Conservation (phyloP, 2,888 invertebrate species). For the Alcis repandata region DNA sequence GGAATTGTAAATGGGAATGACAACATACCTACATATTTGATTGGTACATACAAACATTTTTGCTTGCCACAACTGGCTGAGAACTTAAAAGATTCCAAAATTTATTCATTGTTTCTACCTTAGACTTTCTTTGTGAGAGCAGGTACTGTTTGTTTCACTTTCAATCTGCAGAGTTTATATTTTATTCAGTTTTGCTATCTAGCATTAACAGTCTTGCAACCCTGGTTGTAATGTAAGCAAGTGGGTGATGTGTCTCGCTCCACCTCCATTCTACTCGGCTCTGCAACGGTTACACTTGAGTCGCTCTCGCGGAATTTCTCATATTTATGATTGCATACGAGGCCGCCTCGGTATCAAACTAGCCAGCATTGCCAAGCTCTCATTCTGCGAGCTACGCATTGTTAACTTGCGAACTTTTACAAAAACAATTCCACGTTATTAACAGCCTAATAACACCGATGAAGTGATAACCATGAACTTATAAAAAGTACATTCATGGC, state of each 20-base stretch:
- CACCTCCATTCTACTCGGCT: slow-evolving; percentile 62
- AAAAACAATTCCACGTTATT: slow-evolving; percentile 35
- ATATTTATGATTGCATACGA: slow-evolving; percentile 61
- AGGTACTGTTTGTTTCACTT: too few species aligned
- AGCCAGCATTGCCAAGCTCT: slow-evolving; percentile 45
- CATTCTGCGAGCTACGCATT: slow-evolving; percentile 58
- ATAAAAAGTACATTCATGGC: neutral
- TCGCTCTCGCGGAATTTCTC: slow-evolving; percentile 69
- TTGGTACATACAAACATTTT: neutral
- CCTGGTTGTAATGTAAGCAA: slow-evolving; percentile 49
- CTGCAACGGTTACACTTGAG: slow-evolving; percentile 59
- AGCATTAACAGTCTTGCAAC: slow-evolving; percentile 12
- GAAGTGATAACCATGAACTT: slow-evolving; percentile 1
- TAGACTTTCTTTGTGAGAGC: neutral
- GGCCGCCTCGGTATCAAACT: slow-evolving; percentile 59
- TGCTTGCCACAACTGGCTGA: neutral
- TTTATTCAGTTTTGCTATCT: neutral
- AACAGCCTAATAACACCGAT: slow-evolving; percentile 3
- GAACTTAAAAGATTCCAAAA: too few species aligned
- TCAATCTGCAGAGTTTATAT: too few species aligned
- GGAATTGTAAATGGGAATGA: slow-evolving; percentile 17
- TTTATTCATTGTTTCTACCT: neutral
- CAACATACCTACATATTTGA: slow-evolving; percentile 8
- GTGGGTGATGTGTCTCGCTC: slow-evolving; percentile 76
- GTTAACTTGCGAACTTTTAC: slow-evolving; percentile 55